Conservation (phyloP, 2,113 vertebrate species). For the Seriola quinqueradiata region DNA sequence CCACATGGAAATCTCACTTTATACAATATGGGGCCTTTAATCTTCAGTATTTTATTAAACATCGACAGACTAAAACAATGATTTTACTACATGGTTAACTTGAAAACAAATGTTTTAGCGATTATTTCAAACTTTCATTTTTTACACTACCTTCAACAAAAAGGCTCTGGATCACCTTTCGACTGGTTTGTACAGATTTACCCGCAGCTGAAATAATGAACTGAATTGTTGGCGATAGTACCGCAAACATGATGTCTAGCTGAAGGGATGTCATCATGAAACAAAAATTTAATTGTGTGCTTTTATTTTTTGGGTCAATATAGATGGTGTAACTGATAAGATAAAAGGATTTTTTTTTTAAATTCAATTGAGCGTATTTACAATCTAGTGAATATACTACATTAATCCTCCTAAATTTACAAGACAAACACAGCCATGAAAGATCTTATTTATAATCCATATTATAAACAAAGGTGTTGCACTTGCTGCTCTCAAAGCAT, state of each 20-base stretch:
- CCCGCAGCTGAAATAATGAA: not conserved
- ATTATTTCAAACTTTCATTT: not conserved
- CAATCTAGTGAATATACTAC: not conserved
- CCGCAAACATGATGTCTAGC: not conserved
- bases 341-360: too few species aligned
- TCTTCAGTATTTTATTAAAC: not conserved
- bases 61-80: not conserved
- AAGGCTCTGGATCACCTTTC: not conserved
- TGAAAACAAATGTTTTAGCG: not conserved
- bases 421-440: not conserved
- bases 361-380: too few species aligned
- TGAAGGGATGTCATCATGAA: not conserved
- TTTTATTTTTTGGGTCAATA: not conserved
- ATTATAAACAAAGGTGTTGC: not conserved
- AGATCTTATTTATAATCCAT: not conserved
- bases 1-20: too few species aligned
- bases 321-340: not conserved
- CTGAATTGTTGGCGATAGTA: not conserved
- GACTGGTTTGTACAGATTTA: not conserved
- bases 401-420: not conserved
- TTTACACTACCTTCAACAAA: conserved; percentile 11
- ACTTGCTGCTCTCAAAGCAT: not conserved
- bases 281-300: not conserved
- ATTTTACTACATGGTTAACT: not conserved
- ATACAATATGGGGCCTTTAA: too few species aligned